Conservation (phyloP, 2,113 vertebrate genomes). For the Sebastes schlegelii region DNA sequence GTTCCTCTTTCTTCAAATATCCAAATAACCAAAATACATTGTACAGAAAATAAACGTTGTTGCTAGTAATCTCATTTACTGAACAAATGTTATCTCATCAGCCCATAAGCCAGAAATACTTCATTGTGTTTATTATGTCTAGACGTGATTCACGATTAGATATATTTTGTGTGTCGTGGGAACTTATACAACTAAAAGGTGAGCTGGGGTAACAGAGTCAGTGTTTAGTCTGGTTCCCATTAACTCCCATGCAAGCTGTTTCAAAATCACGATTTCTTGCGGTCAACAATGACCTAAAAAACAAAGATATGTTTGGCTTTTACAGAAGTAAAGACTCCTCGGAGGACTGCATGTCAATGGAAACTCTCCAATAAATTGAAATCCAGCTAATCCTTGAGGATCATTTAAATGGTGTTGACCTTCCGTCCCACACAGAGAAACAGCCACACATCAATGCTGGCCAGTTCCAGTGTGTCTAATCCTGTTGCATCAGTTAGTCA, state of each 20-base stretch:
- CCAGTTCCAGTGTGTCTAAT: conserved; percentile 17
- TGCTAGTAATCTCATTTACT: neutral
- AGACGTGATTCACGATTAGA: neutral
- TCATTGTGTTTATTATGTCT: conserved; percentile 29
- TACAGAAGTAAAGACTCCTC: neutral
- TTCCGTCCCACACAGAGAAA: conserved; percentile 2
- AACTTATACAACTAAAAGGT: conserved; percentile 19
- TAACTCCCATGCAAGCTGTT: neutral
- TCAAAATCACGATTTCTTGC: neutral
- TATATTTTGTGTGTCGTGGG: conserved; percentile 2
- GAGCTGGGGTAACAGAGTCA: conserved; percentile 27
- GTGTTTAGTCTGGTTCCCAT: conserved; percentile 38
- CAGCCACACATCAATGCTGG: neutral
- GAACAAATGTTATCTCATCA: conserved; percentile 12
- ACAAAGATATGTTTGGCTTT: neutral
- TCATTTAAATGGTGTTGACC: conserved; percentile 12
- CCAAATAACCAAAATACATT: conserved; percentile 8
- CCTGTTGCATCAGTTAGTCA: conserved; percentile 30
- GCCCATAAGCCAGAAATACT: neutral
- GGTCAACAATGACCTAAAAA: neutral
- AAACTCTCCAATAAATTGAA: neutral
- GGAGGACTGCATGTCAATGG: neutral
- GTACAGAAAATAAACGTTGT: neutral
- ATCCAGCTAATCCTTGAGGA: conserved; percentile 5
- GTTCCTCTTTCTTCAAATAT: neutral